These are phyloP conservation scores for Drosophila pandora DNA, from an alignment of 1,140 invertebrate genomes.

Conservation along the genomic window DNA sequence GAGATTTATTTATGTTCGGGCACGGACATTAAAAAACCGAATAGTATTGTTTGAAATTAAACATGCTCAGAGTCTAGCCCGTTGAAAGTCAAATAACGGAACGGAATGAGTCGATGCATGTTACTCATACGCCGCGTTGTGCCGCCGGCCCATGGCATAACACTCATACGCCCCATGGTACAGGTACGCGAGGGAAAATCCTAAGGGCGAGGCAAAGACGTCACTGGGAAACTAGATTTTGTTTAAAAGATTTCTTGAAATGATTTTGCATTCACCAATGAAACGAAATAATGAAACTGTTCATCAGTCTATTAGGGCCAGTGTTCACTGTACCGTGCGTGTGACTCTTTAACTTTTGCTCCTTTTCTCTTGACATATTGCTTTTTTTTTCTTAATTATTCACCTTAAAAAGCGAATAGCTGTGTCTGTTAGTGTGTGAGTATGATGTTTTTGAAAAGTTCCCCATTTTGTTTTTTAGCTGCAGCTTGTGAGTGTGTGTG, in stretches of 20 bases:
- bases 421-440: constrained; percentile 21
- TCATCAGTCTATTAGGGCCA: constrained; percentile 15
- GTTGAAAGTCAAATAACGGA: constrained; percentile 36
- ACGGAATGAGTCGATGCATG: background rate
- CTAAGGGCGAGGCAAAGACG: background rate
- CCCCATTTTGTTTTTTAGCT: constrained; percentile 12
- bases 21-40: constrained; percentile 50
- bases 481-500: constrained; percentile 22
- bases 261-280: background rate
- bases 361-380: constrained; percentile 10
- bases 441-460: constrained; percentile 12
- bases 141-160: no score
- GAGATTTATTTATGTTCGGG: constrained; percentile 52
- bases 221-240: background rate
- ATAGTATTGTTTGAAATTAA: constrained; percentile 50
- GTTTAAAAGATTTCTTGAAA: background rate
- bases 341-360: background rate
- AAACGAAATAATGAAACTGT: background rate
- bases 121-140: constrained; percentile 54
- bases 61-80: constrained; percentile 33
- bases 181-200: background rate
- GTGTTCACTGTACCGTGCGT: constrained; percentile 17
- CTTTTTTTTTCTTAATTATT: constrained; percentile 19
- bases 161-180: constrained; percentile 55
- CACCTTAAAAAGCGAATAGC: constrained; percentile 10